A percentile compares a stretch with the other conserved stretches of the same genome.
Evolutionary conservation across 2,888 invertebrate species (phyloP).

Genomic region (Eulithis testata): DNA sequence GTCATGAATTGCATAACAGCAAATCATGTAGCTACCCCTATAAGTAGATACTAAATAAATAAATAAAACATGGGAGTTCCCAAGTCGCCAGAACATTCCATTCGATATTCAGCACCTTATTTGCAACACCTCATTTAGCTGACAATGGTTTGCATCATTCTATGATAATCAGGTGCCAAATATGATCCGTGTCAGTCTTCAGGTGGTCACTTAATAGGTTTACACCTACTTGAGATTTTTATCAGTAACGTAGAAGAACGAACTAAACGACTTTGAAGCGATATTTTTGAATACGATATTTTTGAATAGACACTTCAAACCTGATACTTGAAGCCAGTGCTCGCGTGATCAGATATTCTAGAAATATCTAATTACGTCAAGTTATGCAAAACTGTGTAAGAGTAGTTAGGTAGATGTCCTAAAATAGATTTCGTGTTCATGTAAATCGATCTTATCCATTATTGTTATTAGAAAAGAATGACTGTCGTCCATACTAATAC

Average conservation of each 20-base stretch:
- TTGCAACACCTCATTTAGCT: constrained; percentile 9
- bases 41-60: neutral
- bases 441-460: neutral
- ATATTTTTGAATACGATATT: no score
- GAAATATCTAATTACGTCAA: neutral
- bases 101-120: constrained; percentile 6
- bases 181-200: constrained; percentile 26
- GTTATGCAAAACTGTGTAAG: neutral
- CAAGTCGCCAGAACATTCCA: constrained; percentile 11
- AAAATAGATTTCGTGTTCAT: constrained; percentile 1
- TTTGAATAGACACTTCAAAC: no score
- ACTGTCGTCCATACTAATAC: neutral
- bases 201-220: constrained; percentile 11
- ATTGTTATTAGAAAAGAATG: constrained; percentile 1
- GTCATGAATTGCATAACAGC: no score
- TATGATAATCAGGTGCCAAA: constrained; percentile 38
- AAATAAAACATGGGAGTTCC: neutral
- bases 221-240: constrained; percentile 4
- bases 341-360: no score
- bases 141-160: constrained; percentile 33
- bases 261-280: no score
- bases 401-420: neutral
- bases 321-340: no score
- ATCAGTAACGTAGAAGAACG: neutral
- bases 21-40: neutral